Evolutionary conservation across 2,797 vertebrate genomes (phyloP).

Genomic region (Gastrophryne carolinensis): DNA sequence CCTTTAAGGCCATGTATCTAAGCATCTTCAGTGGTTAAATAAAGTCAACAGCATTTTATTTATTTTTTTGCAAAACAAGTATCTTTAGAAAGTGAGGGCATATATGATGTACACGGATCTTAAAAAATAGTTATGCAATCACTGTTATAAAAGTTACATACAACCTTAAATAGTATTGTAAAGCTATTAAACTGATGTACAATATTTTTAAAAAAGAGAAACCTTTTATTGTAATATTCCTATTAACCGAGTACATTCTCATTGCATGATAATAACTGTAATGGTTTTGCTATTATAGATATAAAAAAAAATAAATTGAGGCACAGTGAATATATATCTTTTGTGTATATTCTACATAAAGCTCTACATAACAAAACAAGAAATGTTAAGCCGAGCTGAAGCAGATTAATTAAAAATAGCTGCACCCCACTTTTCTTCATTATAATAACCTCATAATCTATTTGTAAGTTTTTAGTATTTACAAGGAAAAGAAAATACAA

Average conservation of each 20-base stretch:
- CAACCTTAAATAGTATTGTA: conserved; percentile 28
- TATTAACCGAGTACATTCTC: conserved; percentile 26
- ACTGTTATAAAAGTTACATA: conserved; percentile 12
- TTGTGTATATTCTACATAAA: conserved; percentile 4
- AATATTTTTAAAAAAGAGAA: conserved; percentile 23
- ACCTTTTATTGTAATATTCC: conserved; percentile 21
- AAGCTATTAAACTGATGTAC: conserved; percentile 15
- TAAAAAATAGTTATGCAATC: conserved; percentile 3
- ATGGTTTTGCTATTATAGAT: neutral
- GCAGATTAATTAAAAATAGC: conserved; percentile 5
- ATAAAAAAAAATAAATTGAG: neutral
- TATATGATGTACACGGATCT: neutral
- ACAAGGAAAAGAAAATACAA: too few species aligned
- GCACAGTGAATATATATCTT: conserved; percentile 9
- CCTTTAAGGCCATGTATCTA: too few species aligned
- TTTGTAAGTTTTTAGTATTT: too few species aligned
- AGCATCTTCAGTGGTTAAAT: too few species aligned
- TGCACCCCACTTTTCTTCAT: too few species aligned
- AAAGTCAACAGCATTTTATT: neutral
- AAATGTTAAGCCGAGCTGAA: neutral
- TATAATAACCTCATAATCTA: too few species aligned
- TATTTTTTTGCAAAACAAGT: too few species aligned
- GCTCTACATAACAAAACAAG: neutral
- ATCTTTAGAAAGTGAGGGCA: too few species aligned
- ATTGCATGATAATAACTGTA: conserved; percentile 7